Base-by-base conservation (phyloP, 2,113 vertebrate genomes). In the Ptilonorhynchus violaceus region DNA sequence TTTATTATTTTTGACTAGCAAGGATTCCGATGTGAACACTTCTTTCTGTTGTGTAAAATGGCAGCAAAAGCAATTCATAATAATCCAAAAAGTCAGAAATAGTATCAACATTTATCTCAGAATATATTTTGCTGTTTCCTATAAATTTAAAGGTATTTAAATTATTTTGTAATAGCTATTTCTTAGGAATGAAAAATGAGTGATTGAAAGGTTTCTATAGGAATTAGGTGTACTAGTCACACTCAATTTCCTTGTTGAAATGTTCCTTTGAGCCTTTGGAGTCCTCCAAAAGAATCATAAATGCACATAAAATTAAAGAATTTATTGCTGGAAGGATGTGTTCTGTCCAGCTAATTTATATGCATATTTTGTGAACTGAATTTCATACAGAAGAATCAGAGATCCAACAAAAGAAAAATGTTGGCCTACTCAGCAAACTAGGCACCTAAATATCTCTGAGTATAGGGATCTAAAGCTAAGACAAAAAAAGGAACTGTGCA, bases 1-100 rank as follows among this genome's bases (percentile, higher is more conserved):
- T 46, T 95, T 96, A 77, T 37, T 92, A 19, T 93, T 94, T 77
- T 95, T 93, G 37, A 67, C n/a, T 85, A 53, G 63, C 49, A 92
- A 92, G 52, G 46, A 93, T 76, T 81, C 59, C 88, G 58, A 92
- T 84, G 89, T 63, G 53, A 75, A 85, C 39, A 27, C 24, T 62
- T 15, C 11, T 46, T 58, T 89, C 77, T 85, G 6, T 70, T 82
- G 56, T 28, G 12, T 41, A 84, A 69, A 70, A 74, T 28, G 7
- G 15, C 27, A 95, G 11, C 30, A 94, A 84, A 93, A 64, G 20
- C 69, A 96, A 83, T 91, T 95, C 63, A 64, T 88, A 88, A 17
- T 4, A 93, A 66, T 79, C n/a, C 39, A 73, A 44, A 47, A 84
- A 67, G 39, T 39, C 69, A 95, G 62, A 96, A 63, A 33, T 33